Evolutionary conservation across 2,113 vertebrate species (phyloP), one percentile per base, ranked within the genome.

Genomic region (Thryonomys swinderianus): DNA sequence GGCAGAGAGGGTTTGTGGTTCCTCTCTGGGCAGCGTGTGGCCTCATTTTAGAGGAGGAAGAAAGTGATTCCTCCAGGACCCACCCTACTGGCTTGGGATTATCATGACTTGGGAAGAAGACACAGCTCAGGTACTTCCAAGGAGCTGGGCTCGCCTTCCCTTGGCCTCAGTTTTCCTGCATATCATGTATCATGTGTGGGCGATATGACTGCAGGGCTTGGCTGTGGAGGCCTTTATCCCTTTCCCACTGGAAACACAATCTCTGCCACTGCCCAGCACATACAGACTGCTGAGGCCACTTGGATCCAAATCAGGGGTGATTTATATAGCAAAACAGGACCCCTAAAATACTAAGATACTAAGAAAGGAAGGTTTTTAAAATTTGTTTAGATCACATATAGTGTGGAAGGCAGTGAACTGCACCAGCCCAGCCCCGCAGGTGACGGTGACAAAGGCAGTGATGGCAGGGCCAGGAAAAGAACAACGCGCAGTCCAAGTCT

Each of bases 11-110:
- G 3, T 20, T 34, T 42, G 40, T 4, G 2, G 18, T 62, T 42
- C 37, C 9, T 30, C 25, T 62, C 2, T 30, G 2, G 7, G 14
- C 34, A 1, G 2, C 17, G 4, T 13, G 7, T 21, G 13, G 20
- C 30, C 45, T n/a, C 30, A 10, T 89, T 84, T 80, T 11, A 45
- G 67, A 55, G 42, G 34, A 81, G 2, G 13, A 30, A 21, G 25
- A 40, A 8, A 12, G 45, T 10, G 6, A 18, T 30, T 76, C 34
- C n/a, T 32, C 27, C 8, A 27, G 64, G n/a, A 71, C 2, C 13
- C 27, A 7, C 48, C 3, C 1, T 21, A 21, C 27, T 55, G 81
- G 14, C 34, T 79, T 66, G 30, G 51, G 51, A 10, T 30, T 67
- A 37, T 34, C 61, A 18, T 45, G 79, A 79, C 23, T 30, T 17